Base-by-base conservation (phyloP, 2,113 vertebrate genomes). In the Zosterops hypoxanthus region DNA sequence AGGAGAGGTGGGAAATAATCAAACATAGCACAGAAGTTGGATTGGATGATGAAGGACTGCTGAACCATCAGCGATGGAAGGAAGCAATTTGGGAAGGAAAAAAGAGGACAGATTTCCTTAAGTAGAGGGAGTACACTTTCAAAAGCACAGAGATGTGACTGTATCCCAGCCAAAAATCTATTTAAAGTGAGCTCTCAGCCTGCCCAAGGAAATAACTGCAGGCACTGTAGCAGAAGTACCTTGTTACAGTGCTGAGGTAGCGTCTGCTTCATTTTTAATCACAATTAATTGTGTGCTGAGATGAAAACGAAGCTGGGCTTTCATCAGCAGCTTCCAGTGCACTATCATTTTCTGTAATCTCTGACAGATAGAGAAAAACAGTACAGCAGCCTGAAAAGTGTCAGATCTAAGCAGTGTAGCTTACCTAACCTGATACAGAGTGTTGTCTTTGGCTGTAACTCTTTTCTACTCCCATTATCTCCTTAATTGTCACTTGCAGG, bases 181-280 rank as follows among this genome's bases (percentile, higher is more conserved):
- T 88, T 92, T 66, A 18, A 88, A 87, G 77, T 3, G 39, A 80
- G 66, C 64, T 80, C 50, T 52, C 66, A 94, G 70, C 10, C 71
- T 86, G 63, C 71, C 82, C 82, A 69, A 36, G 91, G 47, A 93
- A 97, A 93, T 90, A 94, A 88, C 92, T 86, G 39, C 82, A 88
- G 95, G 93, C 94, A 86, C 8, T 64, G 14, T 0, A 10, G 70
- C 7, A 69, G 31, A 57, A 85, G n/a, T 4, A 52, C 55, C 46
- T 88, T 31, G 33, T 50, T 71, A 9, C 82, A 42, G 59, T 24
- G 86, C 88, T 95, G 94, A 96, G 88, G 88, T 17, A 90, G 95
- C 5, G 12, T 93, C 95, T 92, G 82, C 39, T 88, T 56, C 76
- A 6, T 52, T 95, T 92, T 80, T 83, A 93, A 86, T 95, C 90